Evolutionary conservation across 2,888 invertebrate genomes (phyloP).

Genomic region (Tortricodes alternella): DNA sequence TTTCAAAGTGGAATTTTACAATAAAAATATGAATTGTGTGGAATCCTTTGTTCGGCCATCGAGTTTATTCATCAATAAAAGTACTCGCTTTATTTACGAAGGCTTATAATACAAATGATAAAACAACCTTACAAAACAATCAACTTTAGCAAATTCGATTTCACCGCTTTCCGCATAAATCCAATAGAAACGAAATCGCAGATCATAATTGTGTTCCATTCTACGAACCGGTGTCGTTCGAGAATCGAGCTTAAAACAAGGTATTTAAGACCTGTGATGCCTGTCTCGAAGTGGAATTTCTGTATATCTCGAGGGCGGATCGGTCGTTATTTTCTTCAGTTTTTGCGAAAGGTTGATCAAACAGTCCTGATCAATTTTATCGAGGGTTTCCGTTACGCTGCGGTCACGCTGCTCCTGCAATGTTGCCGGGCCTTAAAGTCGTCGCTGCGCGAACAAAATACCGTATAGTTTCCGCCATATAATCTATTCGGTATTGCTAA

Average conservation of each 20-base stretch:
- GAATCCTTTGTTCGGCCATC: too few relatives aligned
- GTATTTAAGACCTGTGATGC: background rate
- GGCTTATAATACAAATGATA: background rate
- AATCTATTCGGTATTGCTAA: too few relatives aligned
- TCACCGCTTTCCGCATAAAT: conserved; percentile 21
- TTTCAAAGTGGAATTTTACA: too few relatives aligned
- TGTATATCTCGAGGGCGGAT: background rate
- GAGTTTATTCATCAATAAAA: too few relatives aligned
- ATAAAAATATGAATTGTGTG: too few relatives aligned
- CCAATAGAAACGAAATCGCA: conserved; percentile 27
- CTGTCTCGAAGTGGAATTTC: background rate
- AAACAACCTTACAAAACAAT: conserved; percentile 16
- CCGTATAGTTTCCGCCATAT: too few relatives aligned
- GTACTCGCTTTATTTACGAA: background rate
- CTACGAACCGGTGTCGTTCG: background rate
- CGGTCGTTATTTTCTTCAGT: conserved; percentile 2
- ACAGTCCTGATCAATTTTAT: background rate
- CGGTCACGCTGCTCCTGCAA: too few relatives aligned
- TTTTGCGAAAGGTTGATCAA: conserved; percentile 1
- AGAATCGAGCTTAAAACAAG: background rate
- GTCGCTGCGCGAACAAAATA: too few relatives aligned
- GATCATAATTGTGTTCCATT: conserved; percentile 29
- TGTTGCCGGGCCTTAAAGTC: too few relatives aligned
- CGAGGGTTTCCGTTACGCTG: background rate
- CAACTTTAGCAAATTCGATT: conserved; percentile 20